phyloP scores from a whole-genome alignment of 2,797 vertebrate genomes.

The Phoebastria nigripes region DNA sequence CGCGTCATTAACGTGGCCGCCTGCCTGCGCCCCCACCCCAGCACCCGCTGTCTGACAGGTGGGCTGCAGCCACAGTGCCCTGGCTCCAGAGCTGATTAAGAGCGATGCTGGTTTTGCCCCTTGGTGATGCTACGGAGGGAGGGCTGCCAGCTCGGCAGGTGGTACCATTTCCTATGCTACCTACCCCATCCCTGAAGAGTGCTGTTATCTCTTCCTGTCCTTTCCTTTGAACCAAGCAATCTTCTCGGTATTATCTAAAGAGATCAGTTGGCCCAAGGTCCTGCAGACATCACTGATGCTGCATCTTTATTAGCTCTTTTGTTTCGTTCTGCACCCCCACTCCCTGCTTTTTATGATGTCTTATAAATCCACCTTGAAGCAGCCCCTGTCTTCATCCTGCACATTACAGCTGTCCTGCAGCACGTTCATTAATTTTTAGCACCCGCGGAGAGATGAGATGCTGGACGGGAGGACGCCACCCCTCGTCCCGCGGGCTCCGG shows the following conservation, averaged over 20 bases:
- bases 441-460: not conserved
- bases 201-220: not conserved
- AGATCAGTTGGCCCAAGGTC: slow-evolving; percentile 8
- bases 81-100: not conserved
- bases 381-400: not conserved
- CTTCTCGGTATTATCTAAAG: not conserved
- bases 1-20: fast-evolving
- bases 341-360: not conserved
- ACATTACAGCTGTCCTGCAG: slow-evolving; percentile 27
- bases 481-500: not conserved
- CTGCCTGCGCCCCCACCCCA: fast-evolving
- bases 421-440: slow-evolving; percentile 58
- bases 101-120: not conserved
- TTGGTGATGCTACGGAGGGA: not conserved
- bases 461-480: fast-evolving
- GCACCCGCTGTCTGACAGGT: not conserved
- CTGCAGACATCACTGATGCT: not conserved
- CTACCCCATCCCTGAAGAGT: not conserved
- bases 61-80: not conserved
- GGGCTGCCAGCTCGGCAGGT: not conserved
- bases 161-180: not conserved
- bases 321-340: not conserved
- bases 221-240: not conserved
- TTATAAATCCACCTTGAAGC: slow-evolving; percentile 50
- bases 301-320: slow-evolving; percentile 32